Percentiles rank a stretch among this genome's conserved stretches.
These are phyloP conservation scores for Horisme vitalbata DNA, from an alignment of 2,888 invertebrate genomes.

Conservation along the genomic window DNA sequence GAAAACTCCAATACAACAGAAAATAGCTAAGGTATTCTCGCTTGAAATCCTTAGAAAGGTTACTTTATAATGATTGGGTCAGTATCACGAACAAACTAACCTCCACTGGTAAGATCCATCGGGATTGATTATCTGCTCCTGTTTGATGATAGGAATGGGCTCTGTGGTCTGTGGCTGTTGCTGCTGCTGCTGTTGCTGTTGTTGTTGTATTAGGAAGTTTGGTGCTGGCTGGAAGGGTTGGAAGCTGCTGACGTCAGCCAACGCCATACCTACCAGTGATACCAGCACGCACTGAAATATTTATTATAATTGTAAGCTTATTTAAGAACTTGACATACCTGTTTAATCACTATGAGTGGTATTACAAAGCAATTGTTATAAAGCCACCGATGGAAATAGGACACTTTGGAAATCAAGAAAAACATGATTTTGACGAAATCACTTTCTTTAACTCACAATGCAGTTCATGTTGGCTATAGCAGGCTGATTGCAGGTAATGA, in stretches of 20 bases:
- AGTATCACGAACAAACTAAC: no score
- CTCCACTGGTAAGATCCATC: constrained; percentile 86
- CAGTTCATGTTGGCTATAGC: constrained; percentile 62
- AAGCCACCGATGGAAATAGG: background rate
- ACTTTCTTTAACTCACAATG: constrained; percentile 59
- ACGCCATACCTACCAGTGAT: constrained; percentile 39
- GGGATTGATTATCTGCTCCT: constrained; percentile 86
- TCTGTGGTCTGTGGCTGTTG: constrained; percentile 75
- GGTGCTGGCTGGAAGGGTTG: constrained; percentile 53
- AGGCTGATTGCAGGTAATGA: constrained; percentile 56
- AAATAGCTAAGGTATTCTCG: no score
- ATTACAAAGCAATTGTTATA: background rate
- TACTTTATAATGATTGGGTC: no score
- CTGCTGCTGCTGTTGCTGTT: constrained; percentile 49
- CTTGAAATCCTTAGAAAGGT: no score
- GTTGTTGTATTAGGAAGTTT: constrained; percentile 43
- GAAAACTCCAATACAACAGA: no score
- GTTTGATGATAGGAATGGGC: constrained; percentile 85
- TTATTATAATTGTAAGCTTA: no score
- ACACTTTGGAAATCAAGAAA: background rate
- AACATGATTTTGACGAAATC: background rate
- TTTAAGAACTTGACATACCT: no score
- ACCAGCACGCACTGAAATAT: constrained; percentile 45
- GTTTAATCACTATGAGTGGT: no score
- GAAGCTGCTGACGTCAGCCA: constrained; percentile 64